Percentiles rank a stretch among this genome's conserved stretches.
These are phyloP conservation scores for Phyllotis vaccarum DNA, from an alignment of 2,797 vertebrate species.

Conservation along the genomic window DNA sequence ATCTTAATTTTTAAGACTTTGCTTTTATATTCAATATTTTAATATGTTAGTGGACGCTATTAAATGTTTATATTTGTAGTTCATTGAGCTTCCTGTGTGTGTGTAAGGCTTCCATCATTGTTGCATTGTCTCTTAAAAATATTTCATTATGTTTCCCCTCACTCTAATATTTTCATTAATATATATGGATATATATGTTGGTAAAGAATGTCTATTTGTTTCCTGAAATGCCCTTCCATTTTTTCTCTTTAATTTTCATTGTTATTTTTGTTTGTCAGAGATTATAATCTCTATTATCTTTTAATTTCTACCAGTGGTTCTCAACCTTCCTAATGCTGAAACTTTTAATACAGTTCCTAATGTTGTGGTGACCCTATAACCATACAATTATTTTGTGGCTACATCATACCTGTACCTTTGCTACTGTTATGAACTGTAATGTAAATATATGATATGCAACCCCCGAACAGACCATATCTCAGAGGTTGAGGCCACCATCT, in stretches of 20 bases:
- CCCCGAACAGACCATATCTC: no score
- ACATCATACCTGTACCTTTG: background rate
- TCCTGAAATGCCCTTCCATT: background rate
- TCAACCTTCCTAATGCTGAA: background rate
- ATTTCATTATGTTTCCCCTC: background rate
- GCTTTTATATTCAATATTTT: conserved; percentile 21
- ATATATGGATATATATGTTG: background rate
- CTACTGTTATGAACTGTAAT: background rate
- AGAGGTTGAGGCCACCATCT: background rate
- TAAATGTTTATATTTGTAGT: conserved; percentile 8
- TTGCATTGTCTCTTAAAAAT: background rate
- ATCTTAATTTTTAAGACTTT: conserved; percentile 6
- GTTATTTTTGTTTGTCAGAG: background rate
- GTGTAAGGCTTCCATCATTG: background rate
- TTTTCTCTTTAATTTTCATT: background rate
- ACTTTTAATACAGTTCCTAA: background rate
- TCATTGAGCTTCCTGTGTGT: background rate
- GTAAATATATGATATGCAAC: background rate
- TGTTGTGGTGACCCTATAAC: background rate
- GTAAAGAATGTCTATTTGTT: background rate
- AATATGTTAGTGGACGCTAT: background rate
- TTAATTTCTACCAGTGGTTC: background rate
- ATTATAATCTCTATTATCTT: background rate
- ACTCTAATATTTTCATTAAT: background rate
- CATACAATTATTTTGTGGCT: background rate